phyloP scores from a whole-genome alignment of 2,888 invertebrate genomes.

The Phasia obesa region DNA sequence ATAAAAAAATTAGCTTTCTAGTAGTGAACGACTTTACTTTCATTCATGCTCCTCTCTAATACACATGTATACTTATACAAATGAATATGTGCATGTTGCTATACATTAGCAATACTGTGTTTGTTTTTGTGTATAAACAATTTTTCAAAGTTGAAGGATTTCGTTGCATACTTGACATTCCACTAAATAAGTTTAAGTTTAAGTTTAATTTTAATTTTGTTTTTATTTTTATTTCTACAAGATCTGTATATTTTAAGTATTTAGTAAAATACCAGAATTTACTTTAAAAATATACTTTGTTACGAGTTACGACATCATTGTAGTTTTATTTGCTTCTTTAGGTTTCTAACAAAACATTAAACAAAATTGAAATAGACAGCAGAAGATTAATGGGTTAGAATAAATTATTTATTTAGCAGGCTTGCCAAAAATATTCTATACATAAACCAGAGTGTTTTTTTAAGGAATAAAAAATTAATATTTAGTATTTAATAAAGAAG shows the following conservation, averaged over 20 bases:
- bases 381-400: constrained; percentile 6
- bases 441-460: too few relatives aligned
- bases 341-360: neutral
- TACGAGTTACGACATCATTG: too few relatives aligned
- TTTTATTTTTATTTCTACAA: constrained; percentile 11
- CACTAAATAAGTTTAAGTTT: constrained; percentile 44
- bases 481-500: too few relatives aligned
- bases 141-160: constrained; percentile 42
- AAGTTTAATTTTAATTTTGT: too few relatives aligned
- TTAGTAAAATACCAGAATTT: neutral
- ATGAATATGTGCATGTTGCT: too few relatives aligned
- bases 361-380: constrained; percentile 19
- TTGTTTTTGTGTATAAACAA: constrained; percentile 3
- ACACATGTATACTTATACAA: neutral
- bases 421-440: too few relatives aligned
- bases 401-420: neutral
- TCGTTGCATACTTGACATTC: constrained; percentile 48
- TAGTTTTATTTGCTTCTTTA: neutral
- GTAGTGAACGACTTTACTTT: too few relatives aligned
- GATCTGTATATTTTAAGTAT: constrained; percentile 4
- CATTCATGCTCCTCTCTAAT: neutral
- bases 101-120: neutral
- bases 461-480: too few relatives aligned
- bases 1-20: too few relatives aligned
- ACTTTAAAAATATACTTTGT: too few relatives aligned